Evolutionary conservation across 2,888 invertebrate species (phyloP).

Genomic region (Protodeltote pygarga): DNA sequence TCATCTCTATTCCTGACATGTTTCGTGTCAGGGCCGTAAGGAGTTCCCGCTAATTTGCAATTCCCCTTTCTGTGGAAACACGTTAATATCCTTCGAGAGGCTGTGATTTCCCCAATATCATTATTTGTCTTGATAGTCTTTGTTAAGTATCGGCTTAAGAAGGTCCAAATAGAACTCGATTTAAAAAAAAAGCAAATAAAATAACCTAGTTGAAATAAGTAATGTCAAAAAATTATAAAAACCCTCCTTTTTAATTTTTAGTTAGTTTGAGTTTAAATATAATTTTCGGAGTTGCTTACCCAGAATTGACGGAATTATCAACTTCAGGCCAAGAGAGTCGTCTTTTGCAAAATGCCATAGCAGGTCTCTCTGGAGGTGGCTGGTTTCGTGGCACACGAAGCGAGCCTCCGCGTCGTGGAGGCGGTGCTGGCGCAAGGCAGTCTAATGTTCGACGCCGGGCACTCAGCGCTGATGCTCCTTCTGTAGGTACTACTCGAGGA

Average conservation of each 20-base stretch:
- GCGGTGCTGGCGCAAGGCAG: slow-evolving; percentile 85
- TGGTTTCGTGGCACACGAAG: slow-evolving; percentile 87
- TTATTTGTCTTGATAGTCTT: slow-evolving; percentile 64
- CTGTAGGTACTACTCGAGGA: slow-evolving; percentile 91
- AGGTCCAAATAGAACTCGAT: slow-evolving; percentile 13
- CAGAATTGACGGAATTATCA: slow-evolving; percentile 93
- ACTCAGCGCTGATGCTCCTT: slow-evolving; percentile 87
- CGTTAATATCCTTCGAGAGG: slow-evolving; percentile 67
- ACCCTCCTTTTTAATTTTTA: neutral
- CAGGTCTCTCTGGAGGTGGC: slow-evolving; percentile 88
- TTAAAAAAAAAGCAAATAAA: neutral
- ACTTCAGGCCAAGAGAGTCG: slow-evolving; percentile 95
- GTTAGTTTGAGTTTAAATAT: neutral
- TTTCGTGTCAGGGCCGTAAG: slow-evolving; percentile 48
- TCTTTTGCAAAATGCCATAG: slow-evolving; percentile 92
- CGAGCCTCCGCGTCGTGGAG: slow-evolving; percentile 86
- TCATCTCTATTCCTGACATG: slow-evolving; percentile 57
- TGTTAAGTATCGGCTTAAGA: slow-evolving; percentile 47
- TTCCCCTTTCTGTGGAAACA: slow-evolving; percentile 63
- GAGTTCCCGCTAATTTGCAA: slow-evolving; percentile 64
- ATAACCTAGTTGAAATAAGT: no score
- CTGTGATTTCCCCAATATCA: slow-evolving; percentile 65
- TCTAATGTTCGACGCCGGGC: slow-evolving; percentile 89
- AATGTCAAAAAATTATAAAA: no score
- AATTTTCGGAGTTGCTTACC: slow-evolving; percentile 84